phyloP scores from a whole-genome alignment of 2,113 vertebrate species.

The Rhizomys pruinosus region DNA sequence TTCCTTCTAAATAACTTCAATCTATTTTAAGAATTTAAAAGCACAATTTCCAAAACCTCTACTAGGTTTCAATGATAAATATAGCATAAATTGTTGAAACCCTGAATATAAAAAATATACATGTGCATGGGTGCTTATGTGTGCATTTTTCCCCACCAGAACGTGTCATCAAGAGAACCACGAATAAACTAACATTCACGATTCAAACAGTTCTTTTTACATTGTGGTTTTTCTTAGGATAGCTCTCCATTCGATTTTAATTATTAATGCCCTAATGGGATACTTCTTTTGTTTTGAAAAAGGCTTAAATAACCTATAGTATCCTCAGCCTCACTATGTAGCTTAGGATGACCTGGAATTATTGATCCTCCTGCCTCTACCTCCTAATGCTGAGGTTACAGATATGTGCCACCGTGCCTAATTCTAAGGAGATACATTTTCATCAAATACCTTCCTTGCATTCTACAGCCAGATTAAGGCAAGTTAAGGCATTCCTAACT shows the following conservation, averaged over 20 bases:
- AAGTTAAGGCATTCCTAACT: background rate
- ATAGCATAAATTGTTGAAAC: background rate
- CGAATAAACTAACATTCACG: background rate
- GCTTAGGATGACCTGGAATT: background rate
- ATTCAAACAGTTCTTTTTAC: background rate
- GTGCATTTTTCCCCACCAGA: background rate
- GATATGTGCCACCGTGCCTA: background rate
- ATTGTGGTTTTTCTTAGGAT: background rate
- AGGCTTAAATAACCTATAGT: background rate
- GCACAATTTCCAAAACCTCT: background rate
- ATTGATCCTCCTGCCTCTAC: background rate
- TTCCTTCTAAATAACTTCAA: background rate
- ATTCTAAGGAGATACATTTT: background rate
- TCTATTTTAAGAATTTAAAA: constrained; percentile 14
- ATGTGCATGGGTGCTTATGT: background rate
- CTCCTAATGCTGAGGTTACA: background rate
- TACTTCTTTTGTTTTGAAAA: background rate
- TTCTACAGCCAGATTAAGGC: background rate
- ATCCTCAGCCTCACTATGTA: background rate
- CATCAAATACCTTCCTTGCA: background rate
- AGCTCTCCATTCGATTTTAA: background rate
- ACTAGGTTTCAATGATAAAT: background rate
- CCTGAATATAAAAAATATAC: background rate
- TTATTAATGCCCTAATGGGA: background rate
- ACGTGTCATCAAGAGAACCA: background rate